Conservation (phyloP, 2,113 vertebrate genomes). For the Beaufortia kweichowensis region DNA sequence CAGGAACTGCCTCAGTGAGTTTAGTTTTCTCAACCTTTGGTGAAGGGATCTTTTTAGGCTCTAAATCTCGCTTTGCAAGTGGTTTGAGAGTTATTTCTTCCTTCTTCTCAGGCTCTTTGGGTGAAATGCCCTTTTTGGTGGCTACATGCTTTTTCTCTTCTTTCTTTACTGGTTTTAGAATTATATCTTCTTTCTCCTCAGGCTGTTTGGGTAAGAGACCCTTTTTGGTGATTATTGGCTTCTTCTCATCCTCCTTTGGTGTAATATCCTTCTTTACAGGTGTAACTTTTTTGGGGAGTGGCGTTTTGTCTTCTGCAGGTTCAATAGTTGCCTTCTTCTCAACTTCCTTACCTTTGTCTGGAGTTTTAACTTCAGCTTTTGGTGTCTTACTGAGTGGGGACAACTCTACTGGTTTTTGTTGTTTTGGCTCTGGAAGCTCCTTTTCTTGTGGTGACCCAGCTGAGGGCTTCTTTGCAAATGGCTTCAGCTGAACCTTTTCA, state of each 20-base stretch:
- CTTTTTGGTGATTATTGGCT: slow-evolving; percentile 65
- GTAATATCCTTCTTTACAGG: slow-evolving; percentile 52
- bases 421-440: slow-evolving; percentile 61
- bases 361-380: slow-evolving; percentile 57
- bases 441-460: slow-evolving; percentile 76
- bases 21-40: slow-evolving; percentile 70
- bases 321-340: slow-evolving; percentile 31
- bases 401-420: slow-evolving; percentile 53
- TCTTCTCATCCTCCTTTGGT: slow-evolving; percentile 65
- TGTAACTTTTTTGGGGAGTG: slow-evolving; percentile 49
- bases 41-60: slow-evolving; percentile 71
- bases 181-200: slow-evolving; percentile 64
- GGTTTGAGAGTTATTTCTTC: slow-evolving; percentile 68
- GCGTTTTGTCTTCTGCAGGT: slow-evolving; percentile 73
- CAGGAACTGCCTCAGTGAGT: slow-evolving; percentile 57
- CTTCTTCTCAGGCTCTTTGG: slow-evolving; percentile 63
- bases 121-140: slow-evolving; percentile 63
- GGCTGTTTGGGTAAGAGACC: slow-evolving; percentile 58
- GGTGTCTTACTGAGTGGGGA: slow-evolving; percentile 37
- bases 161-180: slow-evolving; percentile 63
- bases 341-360: slow-evolving; percentile 41
- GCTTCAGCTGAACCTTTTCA: slow-evolving; percentile 68
- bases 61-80: slow-evolving; percentile 62
- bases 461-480: slow-evolving; percentile 70
- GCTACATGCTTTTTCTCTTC: slow-evolving; percentile 65